Evolutionary conservation across 1,140 invertebrate genomes (phyloP), one percentile per base, ranked within the genome.

Genomic region (Onthophagus taurus): DNA sequence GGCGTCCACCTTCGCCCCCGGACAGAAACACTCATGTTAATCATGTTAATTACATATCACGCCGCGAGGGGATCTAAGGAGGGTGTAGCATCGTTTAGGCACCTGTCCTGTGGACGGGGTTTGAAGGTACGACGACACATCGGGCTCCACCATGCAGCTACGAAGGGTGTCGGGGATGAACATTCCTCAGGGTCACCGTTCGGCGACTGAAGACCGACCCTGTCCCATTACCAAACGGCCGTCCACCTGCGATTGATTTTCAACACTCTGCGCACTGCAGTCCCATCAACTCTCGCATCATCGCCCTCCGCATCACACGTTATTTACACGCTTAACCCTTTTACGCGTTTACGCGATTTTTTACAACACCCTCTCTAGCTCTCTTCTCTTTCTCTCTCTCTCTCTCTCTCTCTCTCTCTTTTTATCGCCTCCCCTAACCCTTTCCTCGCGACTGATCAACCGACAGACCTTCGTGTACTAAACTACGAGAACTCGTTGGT

Each of bases 91-190:
- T 54, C 57, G 58, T n/a, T n/a, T 61, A 66, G 65, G 70, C 71
- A 83, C 81, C 81, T 84, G 81, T 74, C 80, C 80, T 63, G 81
- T 80, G 65, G 80, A 82, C 69, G 81, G 80, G 66, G 81, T 80
- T 70, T 84, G 81, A 60, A 83, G 77, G 69, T 83, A 84, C 59
- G 80, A 80, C 61, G 80, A 81, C 60, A 84, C 80, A 79, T 84
- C 81, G 68, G 80, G 81, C 73, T 83, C 81, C 72, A 84, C 80
- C 81, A 83, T 84, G 72, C 80, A 83, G 77, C 80, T 83, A 69
- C 80, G 77, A 60, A 83, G 69, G 57, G 78, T 76, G 60, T 84
- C 81, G 64, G 81, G 81, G 74, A 83, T 82, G 69, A 83, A 83
- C 81, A 84, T 84, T 72, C 75, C 76, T 75, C 69, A 61, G 50